These are phyloP conservation scores for Numenius phaeopus DNA, from an alignment of 2,797 vertebrate species.

Conservation along the genomic window DNA sequence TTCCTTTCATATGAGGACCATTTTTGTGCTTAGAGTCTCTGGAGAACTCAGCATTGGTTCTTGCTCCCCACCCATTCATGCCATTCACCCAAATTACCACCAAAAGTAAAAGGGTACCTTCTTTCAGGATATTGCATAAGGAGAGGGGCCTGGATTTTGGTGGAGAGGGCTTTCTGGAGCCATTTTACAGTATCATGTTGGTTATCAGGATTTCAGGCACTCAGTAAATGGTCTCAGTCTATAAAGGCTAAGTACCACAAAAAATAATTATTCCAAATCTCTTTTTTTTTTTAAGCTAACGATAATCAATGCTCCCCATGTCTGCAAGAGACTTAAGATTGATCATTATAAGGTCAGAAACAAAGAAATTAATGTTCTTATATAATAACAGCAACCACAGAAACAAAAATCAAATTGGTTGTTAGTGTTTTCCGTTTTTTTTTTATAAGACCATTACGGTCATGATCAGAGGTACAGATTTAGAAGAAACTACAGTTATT, in stretches of 20 bases:
- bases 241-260: conserved; percentile 48
- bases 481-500: not conserved
- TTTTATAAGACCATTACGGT: not conserved
- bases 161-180: conserved; percentile 40
- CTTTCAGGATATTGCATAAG: conserved; percentile 44
- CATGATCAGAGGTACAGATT: not conserved
- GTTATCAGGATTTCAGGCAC: conserved; percentile 37
- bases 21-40: not conserved
- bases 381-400: not conserved
- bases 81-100: conserved; percentile 2
- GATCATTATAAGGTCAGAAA: not conserved
- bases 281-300: not conserved
- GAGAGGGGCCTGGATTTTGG: conserved; percentile 29
- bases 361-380: not conserved
- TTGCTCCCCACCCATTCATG: not conserved
- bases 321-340: not conserved
- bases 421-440: not conserved
- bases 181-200: conserved; percentile 43
- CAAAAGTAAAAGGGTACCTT: conserved; percentile 31
- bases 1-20: not conserved
- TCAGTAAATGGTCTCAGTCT: conserved; percentile 50
- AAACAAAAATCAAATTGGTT: not conserved
- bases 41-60: not conserved
- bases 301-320: not conserved
- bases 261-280: conserved; percentile 27